Evolutionary conservation across 2,888 invertebrate genomes (phyloP), one percentile per base, ranked within the genome.

Genomic region (Chrysomela aeneicollis): DNA sequence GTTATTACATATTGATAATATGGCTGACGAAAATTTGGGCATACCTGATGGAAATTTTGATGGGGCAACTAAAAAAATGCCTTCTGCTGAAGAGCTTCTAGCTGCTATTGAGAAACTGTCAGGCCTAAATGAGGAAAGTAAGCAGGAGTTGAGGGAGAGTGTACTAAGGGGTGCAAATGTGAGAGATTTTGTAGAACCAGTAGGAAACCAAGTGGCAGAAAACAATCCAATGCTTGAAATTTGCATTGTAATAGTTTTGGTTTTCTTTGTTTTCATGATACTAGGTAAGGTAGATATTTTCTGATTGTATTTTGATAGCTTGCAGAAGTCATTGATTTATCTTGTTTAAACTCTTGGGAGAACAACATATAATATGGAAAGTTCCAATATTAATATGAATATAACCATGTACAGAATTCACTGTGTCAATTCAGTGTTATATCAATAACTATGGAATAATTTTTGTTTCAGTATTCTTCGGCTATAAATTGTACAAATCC

Each of bases 401-500:
- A n/a, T n/a, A n/a, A n/a, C n/a, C n/a, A n/a, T n/a, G n/a, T n/a
- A n/a, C n/a, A n/a, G n/a, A n/a, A n/a, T n/a, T n/a, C n/a, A n/a
- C n/a, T n/a, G n/a, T n/a, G n/a, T 47, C 17, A 47, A 17, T 6
- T 26, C 4, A 3, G 6, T 26, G 3, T 5, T 26, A 26, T 5
- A 26, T 5, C 4, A 26, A 47, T 10, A 47, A 15, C 2, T 47
- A 12, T 42, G 21, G 10, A 10, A 32, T 58, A 54, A 57, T 61
- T 77, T 77, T 76, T 69, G 64, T 90, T 89, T 8, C 88, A 95
- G 95, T 90, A 66, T 92, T 94, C 84, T 93, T 95, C 83, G 91
- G 92, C 67, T 94, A 92, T 85, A 94, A 93, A 82, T 85, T 95
- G 59, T 92, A 92, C 84, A 90, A 89, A 82, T 92, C 92, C 60